Evolutionary conservation across 2,888 invertebrate genomes (phyloP).

Genomic region (Ceriagrion tenellum): DNA sequence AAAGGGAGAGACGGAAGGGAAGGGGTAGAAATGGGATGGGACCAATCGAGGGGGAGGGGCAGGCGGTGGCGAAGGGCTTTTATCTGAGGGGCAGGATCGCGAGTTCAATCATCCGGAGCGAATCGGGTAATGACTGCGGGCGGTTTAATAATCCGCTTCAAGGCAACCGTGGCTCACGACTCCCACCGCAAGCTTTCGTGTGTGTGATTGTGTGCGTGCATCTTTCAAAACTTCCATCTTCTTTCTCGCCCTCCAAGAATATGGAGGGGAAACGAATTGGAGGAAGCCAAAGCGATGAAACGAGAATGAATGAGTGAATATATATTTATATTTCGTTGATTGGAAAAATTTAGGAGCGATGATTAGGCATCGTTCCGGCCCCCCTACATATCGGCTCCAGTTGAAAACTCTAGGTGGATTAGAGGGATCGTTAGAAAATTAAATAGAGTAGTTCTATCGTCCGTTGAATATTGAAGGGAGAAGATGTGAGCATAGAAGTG

Average conservation of each 20-base stretch:
- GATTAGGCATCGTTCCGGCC: too few species aligned
- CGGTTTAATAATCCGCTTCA: conserved; percentile 7
- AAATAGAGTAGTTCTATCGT: too few species aligned
- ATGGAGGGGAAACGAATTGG: conserved; percentile 4
- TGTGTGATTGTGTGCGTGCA: neutral
- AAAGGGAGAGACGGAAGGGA: neutral
- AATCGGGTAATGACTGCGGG: conserved; percentile 61
- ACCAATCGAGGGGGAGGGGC: neutral
- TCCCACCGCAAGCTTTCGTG: neutral
- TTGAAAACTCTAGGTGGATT: too few species aligned
- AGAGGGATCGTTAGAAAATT: too few species aligned
- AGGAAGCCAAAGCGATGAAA: neutral
- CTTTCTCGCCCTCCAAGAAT: neutral
- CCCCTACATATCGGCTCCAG: too few species aligned
- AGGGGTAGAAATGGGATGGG: neutral
- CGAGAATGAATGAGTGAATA: too few species aligned
- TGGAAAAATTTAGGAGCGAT: too few species aligned
- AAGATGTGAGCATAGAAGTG: too few species aligned
- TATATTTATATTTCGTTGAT: too few species aligned
- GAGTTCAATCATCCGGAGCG: conserved; percentile 51
- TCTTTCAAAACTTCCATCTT: neutral
- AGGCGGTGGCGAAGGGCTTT: neutral
- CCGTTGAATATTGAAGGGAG: too few species aligned
- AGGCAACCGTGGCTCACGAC: conserved; percentile 25
- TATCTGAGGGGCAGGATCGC: conserved; percentile 51